A percentile compares a stretch with the other conserved stretches of the same genome.
These are phyloP conservation scores for Heliconius sara DNA, from an alignment of 2,888 invertebrate genomes.

Conservation along the genomic window DNA sequence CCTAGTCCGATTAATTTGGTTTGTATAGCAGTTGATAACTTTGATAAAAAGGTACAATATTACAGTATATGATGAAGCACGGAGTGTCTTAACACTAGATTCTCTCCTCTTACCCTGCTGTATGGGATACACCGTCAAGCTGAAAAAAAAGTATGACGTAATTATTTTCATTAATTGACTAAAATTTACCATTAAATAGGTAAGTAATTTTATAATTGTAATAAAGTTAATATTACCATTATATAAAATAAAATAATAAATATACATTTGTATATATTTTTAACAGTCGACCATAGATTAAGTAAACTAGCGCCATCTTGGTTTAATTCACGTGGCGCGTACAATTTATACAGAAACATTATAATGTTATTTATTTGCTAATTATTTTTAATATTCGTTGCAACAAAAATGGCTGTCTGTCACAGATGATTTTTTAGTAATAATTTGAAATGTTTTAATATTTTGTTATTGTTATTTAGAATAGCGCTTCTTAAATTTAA, in stretches of 20 bases:
- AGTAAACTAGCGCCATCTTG: neutral
- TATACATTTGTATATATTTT: no score
- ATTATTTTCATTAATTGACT: no score
- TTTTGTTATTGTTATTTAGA: neutral
- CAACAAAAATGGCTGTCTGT: conserved; percentile 14
- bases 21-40: no score
- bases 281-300: neutral
- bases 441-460: neutral
- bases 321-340: no score
- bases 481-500: neutral
- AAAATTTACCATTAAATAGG: no score
- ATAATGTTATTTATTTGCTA: neutral
- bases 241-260: no score
- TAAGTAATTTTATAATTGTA: no score
- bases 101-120: no score
- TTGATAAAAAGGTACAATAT: no score
- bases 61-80: neutral
- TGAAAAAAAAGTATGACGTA: neutral
- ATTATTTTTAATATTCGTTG: neutral
- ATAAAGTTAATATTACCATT: no score
- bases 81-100: no score
- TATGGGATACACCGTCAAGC: neutral
- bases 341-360: neutral
- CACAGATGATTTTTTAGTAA: neutral
- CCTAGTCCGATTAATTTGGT: no score